Evolutionary conservation across 2,888 invertebrate genomes (phyloP), one percentile per base, ranked within the genome.

Genomic region (Bursaphelenchus okinawaensis): DNA sequence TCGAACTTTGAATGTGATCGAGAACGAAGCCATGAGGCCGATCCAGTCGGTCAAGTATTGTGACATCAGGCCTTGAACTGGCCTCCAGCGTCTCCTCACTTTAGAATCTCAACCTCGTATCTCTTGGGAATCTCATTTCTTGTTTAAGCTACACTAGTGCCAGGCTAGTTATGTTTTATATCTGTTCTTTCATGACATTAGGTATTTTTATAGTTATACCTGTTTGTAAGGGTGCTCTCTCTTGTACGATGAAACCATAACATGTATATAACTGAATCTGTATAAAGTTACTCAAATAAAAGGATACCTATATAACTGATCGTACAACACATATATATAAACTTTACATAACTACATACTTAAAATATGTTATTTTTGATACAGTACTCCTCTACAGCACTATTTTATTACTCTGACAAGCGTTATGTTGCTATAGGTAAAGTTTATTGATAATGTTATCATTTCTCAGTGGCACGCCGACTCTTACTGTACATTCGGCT

Each of bases 1-100:
- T 8, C 66, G 75, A 66, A 78, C 75, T 7, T 63, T 79, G 19
- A 79, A 78, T 62, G 77, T 79, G 7, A 73, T 79, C 2, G 75
- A 78, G 23, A 74, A 69, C 57, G 78, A 79, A 59, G 68, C 73
- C 24, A 77, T 79, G 58, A 71, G 77, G 58, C 77, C 76, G 16
- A 66, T 71, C 27, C 68, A 70, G 55, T 70, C 76, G 22, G 72
- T 78, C 56, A 73, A 74, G 57, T 79, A 78, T 59, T 79, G 79
- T 61, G 76, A 78, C 52, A 72, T 78, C 23, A 51, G 71, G 27
- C 54, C 55, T 40, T 68, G 29, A 62, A 52, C 23, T 52, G 20
- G 7, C 20, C 20, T 52, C 20, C 2, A 22, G 20, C 52, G 23
- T 52, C 23, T 22, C 23, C 20, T 52, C 23, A 52, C 52, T 22